Evolutionary conservation across 2,888 invertebrate genomes (phyloP).

Genomic region (Ornithoptera alexandrae): DNA sequence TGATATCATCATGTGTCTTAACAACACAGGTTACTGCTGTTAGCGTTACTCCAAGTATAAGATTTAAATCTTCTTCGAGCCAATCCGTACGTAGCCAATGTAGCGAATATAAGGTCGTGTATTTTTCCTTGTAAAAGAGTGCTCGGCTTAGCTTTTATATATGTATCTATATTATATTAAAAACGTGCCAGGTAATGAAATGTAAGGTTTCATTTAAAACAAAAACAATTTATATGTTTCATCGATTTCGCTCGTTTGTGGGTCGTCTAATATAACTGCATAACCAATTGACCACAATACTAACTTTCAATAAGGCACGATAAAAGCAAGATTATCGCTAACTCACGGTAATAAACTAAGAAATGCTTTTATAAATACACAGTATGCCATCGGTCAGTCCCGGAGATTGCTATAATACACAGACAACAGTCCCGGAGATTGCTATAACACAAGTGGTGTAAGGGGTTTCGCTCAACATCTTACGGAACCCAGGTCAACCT

Average conservation of each 20-base stretch:
- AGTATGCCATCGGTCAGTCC: not conserved
- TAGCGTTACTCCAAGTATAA: no score
- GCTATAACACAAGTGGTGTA: no score
- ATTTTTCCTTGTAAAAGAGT: no score
- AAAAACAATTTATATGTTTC: not conserved
- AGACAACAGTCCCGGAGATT: not conserved
- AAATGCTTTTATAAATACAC: not conserved
- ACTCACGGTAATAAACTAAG: slow-evolving; percentile 5
- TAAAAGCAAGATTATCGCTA: slow-evolving; percentile 3
- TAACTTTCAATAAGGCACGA: slow-evolving; percentile 1
- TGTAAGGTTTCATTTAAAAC: not conserved
- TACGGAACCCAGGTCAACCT: no score
- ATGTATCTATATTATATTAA: not conserved
- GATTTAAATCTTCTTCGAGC: no score
- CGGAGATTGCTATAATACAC: not conserved
- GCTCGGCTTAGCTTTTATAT: not conserved
- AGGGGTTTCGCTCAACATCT: no score
- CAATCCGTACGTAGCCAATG: no score
- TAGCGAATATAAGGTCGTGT: no score
- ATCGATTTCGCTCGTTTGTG: not conserved
- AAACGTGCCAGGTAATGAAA: not conserved
- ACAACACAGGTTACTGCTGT: no score
- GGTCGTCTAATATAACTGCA: slow-evolving; percentile 2
- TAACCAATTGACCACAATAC: not conserved
- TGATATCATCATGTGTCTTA: no score